Evolutionary conservation across 2,888 invertebrate genomes (phyloP).

Genomic region (Tipula confusa): DNA sequence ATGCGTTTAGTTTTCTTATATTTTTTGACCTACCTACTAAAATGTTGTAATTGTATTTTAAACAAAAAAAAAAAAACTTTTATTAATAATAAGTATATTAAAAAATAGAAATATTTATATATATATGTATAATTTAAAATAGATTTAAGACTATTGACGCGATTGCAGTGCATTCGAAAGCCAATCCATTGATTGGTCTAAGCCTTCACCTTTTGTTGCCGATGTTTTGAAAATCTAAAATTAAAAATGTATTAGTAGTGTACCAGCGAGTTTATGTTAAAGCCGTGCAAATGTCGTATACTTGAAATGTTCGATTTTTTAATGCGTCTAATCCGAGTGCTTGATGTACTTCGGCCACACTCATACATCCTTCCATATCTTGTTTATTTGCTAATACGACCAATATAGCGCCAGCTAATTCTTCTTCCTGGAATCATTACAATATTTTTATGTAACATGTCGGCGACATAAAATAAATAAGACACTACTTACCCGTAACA

Average conservation of each 20-base stretch:
- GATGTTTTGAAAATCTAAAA: slow-evolving; percentile 93
- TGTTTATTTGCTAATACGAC: slow-evolving; percentile 99
- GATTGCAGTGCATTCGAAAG: slow-evolving; percentile 85
- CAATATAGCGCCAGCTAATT: slow-evolving; percentile 89
- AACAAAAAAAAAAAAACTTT: slow-evolving; percentile 28
- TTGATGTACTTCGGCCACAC: slow-evolving; percentile 94
- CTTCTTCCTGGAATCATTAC: slow-evolving; percentile 74
- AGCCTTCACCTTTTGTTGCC: slow-evolving; percentile 94
- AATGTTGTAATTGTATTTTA: slow-evolving; percentile 20
- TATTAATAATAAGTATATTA: slow-evolving; percentile 6
- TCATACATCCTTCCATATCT: slow-evolving; percentile 97
- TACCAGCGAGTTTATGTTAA: background rate
- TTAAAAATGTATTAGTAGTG: background rate
- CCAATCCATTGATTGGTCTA: slow-evolving; percentile 99
- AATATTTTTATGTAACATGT: background rate
- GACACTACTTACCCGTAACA: slow-evolving; percentile 76
- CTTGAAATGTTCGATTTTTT: slow-evolving; percentile 94
- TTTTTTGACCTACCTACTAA: slow-evolving; percentile 28
- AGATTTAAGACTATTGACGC: slow-evolving; percentile 61
- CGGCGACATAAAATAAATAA: background rate
- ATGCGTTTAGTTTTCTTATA: background rate
- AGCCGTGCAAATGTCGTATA: background rate
- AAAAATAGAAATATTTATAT: slow-evolving; percentile 28
- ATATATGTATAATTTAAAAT: background rate
- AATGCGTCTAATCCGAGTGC: slow-evolving; percentile 91